Conservation (phyloP, 2,797 vertebrate genomes). For the Brotula barbata region DNA sequence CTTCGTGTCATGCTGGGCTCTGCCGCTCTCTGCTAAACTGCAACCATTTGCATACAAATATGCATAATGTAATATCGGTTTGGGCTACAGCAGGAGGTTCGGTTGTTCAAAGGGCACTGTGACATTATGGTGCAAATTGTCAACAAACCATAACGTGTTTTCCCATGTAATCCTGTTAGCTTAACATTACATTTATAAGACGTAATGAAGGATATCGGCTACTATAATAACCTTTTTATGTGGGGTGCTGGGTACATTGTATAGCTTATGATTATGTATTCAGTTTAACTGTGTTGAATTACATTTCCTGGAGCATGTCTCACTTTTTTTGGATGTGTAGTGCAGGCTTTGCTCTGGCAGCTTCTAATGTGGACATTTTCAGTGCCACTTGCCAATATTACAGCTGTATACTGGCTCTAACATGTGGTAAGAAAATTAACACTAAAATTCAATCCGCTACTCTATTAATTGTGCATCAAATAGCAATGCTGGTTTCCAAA, state of each 20-base stretch:
- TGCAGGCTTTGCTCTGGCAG: constrained; percentile 82
- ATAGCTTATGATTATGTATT: no score
- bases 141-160: constrained; percentile 27
- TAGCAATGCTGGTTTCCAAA: constrained; percentile 67
- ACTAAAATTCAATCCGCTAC: constrained; percentile 58
- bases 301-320: not conserved
- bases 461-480: constrained; percentile 76
- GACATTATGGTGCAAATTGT: constrained; percentile 7
- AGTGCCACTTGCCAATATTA: no score
- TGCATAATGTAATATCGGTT: constrained; percentile 22
- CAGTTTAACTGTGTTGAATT: not conserved
- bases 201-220: no score
- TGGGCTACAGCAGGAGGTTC: constrained; percentile 9
- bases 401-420: no score
- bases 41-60: constrained; percentile 41
- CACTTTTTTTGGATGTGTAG: constrained; percentile 19
- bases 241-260: no score
- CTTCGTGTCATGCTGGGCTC: constrained; percentile 85
- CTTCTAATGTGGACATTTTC: constrained; percentile 26
- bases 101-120: constrained; percentile 18
- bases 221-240: no score
- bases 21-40: constrained; percentile 81
- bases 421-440: no score
- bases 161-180: constrained; percentile 4
- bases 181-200: no score